Conservation (phyloP, 1,140 invertebrate species). For the Hycleus cichorii region DNA sequence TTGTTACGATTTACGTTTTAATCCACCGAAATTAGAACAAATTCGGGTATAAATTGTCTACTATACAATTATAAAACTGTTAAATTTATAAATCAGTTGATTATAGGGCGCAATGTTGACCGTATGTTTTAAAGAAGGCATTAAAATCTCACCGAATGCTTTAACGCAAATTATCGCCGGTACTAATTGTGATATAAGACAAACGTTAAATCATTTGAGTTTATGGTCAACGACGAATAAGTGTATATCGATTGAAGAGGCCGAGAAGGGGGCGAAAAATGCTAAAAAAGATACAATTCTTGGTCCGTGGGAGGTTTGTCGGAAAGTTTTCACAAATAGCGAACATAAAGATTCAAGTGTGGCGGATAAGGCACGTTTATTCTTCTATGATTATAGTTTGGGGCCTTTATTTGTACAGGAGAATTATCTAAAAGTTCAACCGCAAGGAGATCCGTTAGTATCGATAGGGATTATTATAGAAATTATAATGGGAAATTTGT, state of each 20-base stretch:
- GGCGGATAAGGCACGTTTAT: constrained; percentile 83
- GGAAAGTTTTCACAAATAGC: constrained; percentile 79
- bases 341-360: constrained; percentile 78
- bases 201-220: constrained; percentile 83
- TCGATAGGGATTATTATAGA: too few relatives aligned
- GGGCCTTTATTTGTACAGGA: constrained; percentile 95
- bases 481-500: too few relatives aligned
- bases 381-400: constrained; percentile 96
- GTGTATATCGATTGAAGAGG: constrained; percentile 44
- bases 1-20: constrained; percentile 87
- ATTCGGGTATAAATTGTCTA: constrained; percentile 61
- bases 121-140: constrained; percentile 85
- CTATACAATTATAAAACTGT: background rate
- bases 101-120: constrained; percentile 76
- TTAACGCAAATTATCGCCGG: constrained; percentile 79
- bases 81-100: background rate
- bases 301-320: constrained; percentile 89
- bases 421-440: constrained; percentile 79
- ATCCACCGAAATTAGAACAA: constrained; percentile 77
- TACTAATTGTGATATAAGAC: constrained; percentile 88
- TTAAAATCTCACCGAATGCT: constrained; percentile 71
- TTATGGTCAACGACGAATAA: constrained; percentile 60
- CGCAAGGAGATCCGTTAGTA: constrained; percentile 38
- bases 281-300: constrained; percentile 78
- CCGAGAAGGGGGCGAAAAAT: constrained; percentile 48